Evolutionary conservation across 2,113 vertebrate species (phyloP), one percentile per base, ranked within the genome.

Genomic region (Psilopsiagon aymara): DNA sequence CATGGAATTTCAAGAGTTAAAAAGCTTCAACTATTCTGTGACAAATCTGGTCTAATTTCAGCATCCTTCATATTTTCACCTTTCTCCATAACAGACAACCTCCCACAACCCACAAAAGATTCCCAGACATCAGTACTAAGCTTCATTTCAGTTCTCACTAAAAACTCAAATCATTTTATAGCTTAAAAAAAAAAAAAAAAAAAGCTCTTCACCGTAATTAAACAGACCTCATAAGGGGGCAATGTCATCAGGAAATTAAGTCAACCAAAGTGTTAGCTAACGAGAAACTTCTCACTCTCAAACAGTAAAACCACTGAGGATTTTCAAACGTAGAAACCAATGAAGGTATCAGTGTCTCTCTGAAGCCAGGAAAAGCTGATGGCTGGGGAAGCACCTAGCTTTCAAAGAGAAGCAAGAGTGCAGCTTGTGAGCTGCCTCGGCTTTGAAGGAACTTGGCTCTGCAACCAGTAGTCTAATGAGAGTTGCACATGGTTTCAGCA

Each of bases 11-110:
- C 4, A 23, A 41, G 31, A 62, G 29, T 14, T 71, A 47, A 69
- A 39, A 3, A 1, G 20, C 0, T 39, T 62, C 29, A 39, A 1
- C 31, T 90, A 16, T 27, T 59, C 17, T 14, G 5, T 25, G 57
- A 31, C 37, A 77, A 64, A 59, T 39, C 29, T 44, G 23, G 31
- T 15, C 47, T 63, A 55, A 13, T 35, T 87, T 64, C 55, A 76
- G 7, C 29, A 37, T 17, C 27, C 13, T 44, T 33, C 31, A 55
- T 3, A 55, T 41, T 70, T 55, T 57, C 47, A 78, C 31, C 55
- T 12, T 77, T 41, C 49, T 70, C 47, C 35, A 2, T 21, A 55
- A 69, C 0, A 31, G 47, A 47, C n/a, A 21, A 21, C n/a, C 24
- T 69, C 27, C 43, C 28, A 44, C 17, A 66, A 43, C 23, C 43